Evolutionary conservation across 1,140 invertebrate species (phyloP), one percentile per base, ranked within the genome.

Genomic region (Zaprionus kolodkinae): DNA sequence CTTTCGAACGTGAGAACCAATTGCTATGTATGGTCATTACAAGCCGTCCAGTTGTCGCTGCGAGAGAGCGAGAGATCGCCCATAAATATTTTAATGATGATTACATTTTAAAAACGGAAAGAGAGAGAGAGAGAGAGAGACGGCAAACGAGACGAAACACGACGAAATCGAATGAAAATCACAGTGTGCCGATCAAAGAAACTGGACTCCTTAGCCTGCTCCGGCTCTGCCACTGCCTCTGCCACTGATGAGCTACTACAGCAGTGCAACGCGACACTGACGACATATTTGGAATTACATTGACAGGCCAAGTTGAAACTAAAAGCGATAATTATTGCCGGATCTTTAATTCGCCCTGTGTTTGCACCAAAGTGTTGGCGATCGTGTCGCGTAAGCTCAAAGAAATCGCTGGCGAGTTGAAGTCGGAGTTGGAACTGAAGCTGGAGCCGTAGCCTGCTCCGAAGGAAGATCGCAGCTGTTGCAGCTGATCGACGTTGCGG

Each of bases 61-160:
- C 45, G 78, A 61, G 68, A 75, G 76, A 86, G 82, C 83, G 76
- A 86, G 84, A 85, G 85, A 72, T 76, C 71, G 50, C 72, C 81
- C 86, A 89, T 89, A 89, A 89, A 89, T 89, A 89, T 89, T 89
- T 89, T 90, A 89, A 89, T 89, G 85, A 89, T 89, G 85, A 89
- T 89, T 89, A 89, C 85, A 90, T 89, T 89, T 89, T 85, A 85
- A 89, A 89, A 89, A 81, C 81, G 72, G 36, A 38, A 43, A 38
- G 17, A 54, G 13, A 55, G 62, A 30, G 27, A 17, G 35, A 59
- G 25, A 59, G 35, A 6, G 52, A 35, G 36, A 27, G 0, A 30
- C 10, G 30, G n/a, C 27, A 30, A 40, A 21, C 17, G 43, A 43
- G 30, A 13, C 50, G 25, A 60, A 54, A 43, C 48, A 27, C 61